Evolutionary conservation across 1,140 invertebrate genomes (phyloP).

Genomic region (Diorhabda carinulata): DNA sequence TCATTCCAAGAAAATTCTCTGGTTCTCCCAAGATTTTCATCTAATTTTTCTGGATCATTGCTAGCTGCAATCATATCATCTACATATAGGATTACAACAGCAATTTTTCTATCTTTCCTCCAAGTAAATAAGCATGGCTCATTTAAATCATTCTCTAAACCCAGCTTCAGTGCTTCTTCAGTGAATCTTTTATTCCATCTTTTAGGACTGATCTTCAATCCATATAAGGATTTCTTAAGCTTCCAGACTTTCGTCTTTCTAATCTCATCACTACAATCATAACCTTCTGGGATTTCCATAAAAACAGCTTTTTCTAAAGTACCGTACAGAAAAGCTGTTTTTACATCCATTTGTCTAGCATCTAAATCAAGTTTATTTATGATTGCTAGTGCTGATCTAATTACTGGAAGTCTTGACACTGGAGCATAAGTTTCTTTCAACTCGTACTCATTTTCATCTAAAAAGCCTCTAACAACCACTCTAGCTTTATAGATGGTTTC

Average conservation of each 20-base stretch:
- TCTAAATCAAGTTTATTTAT: slow-evolving; percentile 19
- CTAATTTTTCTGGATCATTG: no score
- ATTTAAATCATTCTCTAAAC: slow-evolving; percentile 16
- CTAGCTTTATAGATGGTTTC: no score
- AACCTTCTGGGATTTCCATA: slow-evolving; percentile 41
- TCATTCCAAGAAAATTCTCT: background rate
- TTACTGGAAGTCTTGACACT: slow-evolving; percentile 34
- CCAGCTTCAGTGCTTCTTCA: no score
- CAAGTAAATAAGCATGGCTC: slow-evolving; percentile 6
- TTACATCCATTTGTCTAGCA: slow-evolving; percentile 30
- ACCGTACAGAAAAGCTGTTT: slow-evolving; percentile 37
- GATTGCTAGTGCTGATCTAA: slow-evolving; percentile 34
- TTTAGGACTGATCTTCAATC: slow-evolving; percentile 36
- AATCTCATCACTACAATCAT: slow-evolving; percentile 13
- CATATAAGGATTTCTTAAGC: slow-evolving; percentile 39
- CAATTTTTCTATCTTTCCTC: background rate
- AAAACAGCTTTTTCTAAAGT: slow-evolving; percentile 33
- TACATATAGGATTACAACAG: no score
- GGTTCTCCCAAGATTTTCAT: no score
- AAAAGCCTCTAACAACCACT: slow-evolving; percentile 46
- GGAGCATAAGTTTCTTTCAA: slow-evolving; percentile 39
- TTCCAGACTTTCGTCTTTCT: slow-evolving; percentile 30
- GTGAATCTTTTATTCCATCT: slow-evolving; percentile 43
- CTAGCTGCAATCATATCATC: no score
- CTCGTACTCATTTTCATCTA: slow-evolving; percentile 43